Conservation (phyloP, 1,140 invertebrate genomes). For the Charaxes varanes region DNA sequence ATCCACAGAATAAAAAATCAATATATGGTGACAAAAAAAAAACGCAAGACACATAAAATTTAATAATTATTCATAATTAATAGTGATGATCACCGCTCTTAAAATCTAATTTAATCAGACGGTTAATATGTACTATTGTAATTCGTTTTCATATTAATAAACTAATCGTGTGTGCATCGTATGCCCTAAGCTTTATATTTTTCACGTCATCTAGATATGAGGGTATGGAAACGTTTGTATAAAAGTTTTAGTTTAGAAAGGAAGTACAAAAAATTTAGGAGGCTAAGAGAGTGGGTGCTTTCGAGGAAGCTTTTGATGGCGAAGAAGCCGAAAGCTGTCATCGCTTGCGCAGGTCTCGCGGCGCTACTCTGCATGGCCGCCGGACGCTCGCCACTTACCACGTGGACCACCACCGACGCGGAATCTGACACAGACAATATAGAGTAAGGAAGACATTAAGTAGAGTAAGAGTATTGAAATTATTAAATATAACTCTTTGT, state of each 20-base stretch:
- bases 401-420: constrained; percentile 79
- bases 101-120: constrained; percentile 19
- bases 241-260: constrained; percentile 8
- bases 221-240: constrained; percentile 1
- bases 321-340: too few relatives aligned
- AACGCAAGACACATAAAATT: too few relatives aligned
- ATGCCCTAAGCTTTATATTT: constrained; percentile 28
- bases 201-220: constrained; percentile 31
- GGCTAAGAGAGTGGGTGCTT: constrained; percentile 5
- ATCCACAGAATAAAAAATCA: too few relatives aligned
- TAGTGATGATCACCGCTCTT: too few relatives aligned
- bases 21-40: too few relatives aligned
- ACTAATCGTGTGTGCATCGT: constrained; percentile 25
- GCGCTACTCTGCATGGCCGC: constrained; percentile 83
- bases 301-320: constrained; percentile 25
- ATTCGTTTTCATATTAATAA: constrained; percentile 48
- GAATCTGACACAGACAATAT: too few relatives aligned
- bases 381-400: constrained; percentile 81
- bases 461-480: too few relatives aligned
- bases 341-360: constrained; percentile 39
- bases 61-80: too few relatives aligned
- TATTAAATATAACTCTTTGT: too few relatives aligned
- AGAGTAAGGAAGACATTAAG: too few relatives aligned
- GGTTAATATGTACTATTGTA: constrained; percentile 29
- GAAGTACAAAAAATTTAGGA: constrained; percentile 1